Conservation (phyloP, 1,140 invertebrate species). For the Aethina tumida region DNA sequence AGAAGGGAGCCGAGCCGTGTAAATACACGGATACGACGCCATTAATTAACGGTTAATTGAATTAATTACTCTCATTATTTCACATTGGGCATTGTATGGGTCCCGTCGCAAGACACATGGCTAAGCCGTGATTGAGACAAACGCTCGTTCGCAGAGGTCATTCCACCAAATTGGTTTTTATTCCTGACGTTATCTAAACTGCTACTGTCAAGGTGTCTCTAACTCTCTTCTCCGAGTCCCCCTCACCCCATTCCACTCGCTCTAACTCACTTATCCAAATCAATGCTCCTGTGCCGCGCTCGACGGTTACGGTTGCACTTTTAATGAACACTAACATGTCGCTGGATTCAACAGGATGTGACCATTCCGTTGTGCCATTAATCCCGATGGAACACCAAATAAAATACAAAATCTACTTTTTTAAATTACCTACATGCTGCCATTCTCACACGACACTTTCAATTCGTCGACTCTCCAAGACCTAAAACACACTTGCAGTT, state of each 20-base stretch:
- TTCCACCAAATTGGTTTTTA: conserved; percentile 33
- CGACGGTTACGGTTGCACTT: conserved; percentile 1
- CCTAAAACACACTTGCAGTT: no score
- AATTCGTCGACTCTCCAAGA: no score
- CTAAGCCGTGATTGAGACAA: conserved; percentile 33
- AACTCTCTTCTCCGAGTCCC: conserved; percentile 10
- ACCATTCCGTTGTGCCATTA: no score
- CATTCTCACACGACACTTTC: no score
- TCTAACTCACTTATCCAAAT: conserved; percentile 8
- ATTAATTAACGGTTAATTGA: conserved; percentile 43
- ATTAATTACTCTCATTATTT: conserved; percentile 42
- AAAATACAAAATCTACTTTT: no score
- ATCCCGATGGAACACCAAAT: no score
- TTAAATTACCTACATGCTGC: no score
- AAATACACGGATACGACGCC: conserved; percentile 36
- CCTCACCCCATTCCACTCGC: neutral
- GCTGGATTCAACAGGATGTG: no score
- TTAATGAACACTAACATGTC: no score
- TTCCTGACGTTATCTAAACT: conserved; percentile 26
- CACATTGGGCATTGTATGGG: conserved; percentile 32
- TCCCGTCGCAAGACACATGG: conserved; percentile 25
- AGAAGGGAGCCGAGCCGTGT: conserved; percentile 28
- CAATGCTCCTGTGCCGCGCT: no score
- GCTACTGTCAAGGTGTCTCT: conserved; percentile 22
- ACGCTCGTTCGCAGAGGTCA: conserved; percentile 26